These are phyloP conservation scores for Papilio dardanus DNA, from an alignment of 1,140 invertebrate species.

Conservation along the genomic window DNA sequence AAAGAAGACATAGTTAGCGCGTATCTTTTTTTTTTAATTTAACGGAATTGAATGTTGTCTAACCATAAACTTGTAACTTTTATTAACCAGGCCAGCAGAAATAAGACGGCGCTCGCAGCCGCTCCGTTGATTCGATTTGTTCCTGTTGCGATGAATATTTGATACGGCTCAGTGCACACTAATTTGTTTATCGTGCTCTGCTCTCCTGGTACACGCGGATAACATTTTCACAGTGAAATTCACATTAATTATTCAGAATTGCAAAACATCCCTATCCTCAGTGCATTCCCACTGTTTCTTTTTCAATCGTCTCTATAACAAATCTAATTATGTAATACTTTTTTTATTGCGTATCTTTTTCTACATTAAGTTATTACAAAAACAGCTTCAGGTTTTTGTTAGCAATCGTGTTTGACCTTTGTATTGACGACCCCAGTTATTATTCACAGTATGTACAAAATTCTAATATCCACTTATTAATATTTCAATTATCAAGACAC, in stretches of 20 bases:
- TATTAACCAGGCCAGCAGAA: slow-evolving; percentile 56
- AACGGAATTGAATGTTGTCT: slow-evolving; percentile 34
- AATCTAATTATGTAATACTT: neutral
- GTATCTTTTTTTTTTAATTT: slow-evolving; percentile 52
- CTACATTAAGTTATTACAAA: no score
- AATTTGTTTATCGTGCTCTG: slow-evolving; percentile 81
- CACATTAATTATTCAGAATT: slow-evolving; percentile 64
- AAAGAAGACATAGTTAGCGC: slow-evolving; percentile 37
- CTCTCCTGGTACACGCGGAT: slow-evolving; percentile 59
- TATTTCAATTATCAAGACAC: no score
- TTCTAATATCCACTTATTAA: no score
- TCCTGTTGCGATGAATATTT: slow-evolving; percentile 79
- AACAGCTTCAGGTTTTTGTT: no score
- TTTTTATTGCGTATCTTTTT: neutral
- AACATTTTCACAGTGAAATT: slow-evolving; percentile 54
- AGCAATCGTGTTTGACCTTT: no score
- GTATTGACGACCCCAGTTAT: no score
- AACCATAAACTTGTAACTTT: slow-evolving; percentile 21
- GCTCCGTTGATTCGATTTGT: slow-evolving; percentile 77
- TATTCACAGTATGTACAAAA: no score
- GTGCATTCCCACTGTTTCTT: slow-evolving; percentile 5
- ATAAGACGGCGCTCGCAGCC: slow-evolving; percentile 68
- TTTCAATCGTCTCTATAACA: slow-evolving; percentile 7
- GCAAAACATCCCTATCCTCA: slow-evolving; percentile 38
- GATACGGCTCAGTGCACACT: slow-evolving; percentile 78